Percentiles rank a stretch among this genome's conserved stretches.
Evolutionary conservation across 2,113 vertebrate genomes (phyloP).

Genomic region (Falcunculus frontatus): DNA sequence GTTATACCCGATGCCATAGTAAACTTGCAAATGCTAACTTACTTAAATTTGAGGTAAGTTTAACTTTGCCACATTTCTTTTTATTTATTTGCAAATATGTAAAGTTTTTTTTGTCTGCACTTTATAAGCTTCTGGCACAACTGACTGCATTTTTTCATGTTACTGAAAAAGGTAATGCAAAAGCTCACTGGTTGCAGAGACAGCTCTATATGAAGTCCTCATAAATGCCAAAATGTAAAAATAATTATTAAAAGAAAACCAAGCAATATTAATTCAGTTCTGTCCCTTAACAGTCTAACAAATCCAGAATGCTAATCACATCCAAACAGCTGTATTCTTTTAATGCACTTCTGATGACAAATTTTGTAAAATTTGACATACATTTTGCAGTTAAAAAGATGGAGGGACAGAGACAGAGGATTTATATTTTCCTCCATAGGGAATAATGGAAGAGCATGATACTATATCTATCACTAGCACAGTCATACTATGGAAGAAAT

Average conservation of each 20-base stretch:
- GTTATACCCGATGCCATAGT: conserved; percentile 88
- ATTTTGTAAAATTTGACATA: not conserved
- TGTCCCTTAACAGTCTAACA: not conserved
- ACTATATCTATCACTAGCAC: not conserved
- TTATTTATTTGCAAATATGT: not conserved
- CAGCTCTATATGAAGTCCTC: not conserved
- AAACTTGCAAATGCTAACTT: conserved; percentile 88
- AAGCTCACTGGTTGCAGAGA: not conserved
- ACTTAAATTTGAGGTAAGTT: conserved; percentile 90
- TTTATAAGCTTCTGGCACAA: not conserved
- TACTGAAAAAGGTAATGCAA: not conserved
- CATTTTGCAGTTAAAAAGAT: not conserved
- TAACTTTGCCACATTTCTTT: not conserved
- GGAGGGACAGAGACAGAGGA: not conserved
- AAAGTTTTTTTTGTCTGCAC: not conserved
- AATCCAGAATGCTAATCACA: not conserved
- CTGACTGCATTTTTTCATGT: not conserved
- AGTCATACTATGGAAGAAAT: not conserved
- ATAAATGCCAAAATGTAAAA: not conserved
- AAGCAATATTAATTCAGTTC: not conserved
- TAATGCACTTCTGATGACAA: not conserved
- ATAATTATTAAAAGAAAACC: not conserved
- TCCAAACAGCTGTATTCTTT: not conserved
- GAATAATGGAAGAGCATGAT: not conserved
- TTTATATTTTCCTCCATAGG: not conserved